Base-by-base conservation (phyloP, 2,797 vertebrate genomes). In the Sebastes steindachneri region DNA sequence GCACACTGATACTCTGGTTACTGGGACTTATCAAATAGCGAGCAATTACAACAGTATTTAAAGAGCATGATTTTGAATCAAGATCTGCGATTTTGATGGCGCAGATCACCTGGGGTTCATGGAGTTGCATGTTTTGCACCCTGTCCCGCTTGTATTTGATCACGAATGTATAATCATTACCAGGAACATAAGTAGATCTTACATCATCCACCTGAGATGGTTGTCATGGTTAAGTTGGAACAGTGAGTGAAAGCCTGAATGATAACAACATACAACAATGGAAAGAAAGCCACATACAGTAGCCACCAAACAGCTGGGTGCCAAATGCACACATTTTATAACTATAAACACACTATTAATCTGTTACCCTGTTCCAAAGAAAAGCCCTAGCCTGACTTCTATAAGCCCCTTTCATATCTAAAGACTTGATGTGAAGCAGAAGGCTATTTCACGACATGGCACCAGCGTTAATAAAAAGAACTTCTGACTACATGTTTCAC, bases 181-280 rank as follows among this genome's bases (percentile, higher is more conserved):
- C 54, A 26, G 9, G 14, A 12, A 65, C 73, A 67, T 59, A 26
- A 68, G 12, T 17, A 23, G 21, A 68, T 80, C 31, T 71, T 54
- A 45, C 29, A 33, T 53, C 51, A 55, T 60, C 73, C 68, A 80
- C 63, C 70, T 69, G 69, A 69, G 60, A 69, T 4, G 28, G 59
- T 19, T 72, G 33, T 54, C 48, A 68, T 29, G 15, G 31, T 77
- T 68, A 41, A 55, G 35, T 54, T 41, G 51, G 29, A 25, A 62
- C 74, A 51, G 51, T 15, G 10, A 64, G 14, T 10, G 17, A 23
- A 25, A 54, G 21, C 54, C 59, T 51, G 5, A 9, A 48, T 53
- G 60, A 60, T 3, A 5, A 63, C 48, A 71, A 64, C 23, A 48
- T 9, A 62, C 41, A 29, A 21, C 26, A 65, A 57, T 23, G 19